phyloP scores from a whole-genome alignment of 2,797 vertebrate genomes.

The Columba guinea region DNA sequence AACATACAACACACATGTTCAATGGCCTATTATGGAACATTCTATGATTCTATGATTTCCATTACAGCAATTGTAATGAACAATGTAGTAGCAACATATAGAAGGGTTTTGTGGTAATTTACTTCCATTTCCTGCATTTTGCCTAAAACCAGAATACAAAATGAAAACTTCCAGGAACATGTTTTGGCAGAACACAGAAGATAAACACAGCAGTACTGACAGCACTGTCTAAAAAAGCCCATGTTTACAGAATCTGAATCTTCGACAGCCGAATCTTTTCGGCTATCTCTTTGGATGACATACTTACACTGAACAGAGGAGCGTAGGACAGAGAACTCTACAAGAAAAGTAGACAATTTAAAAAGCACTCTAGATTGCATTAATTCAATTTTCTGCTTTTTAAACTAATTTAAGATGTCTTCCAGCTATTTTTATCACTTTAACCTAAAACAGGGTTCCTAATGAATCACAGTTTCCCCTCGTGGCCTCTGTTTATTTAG shows the following conservation, averaged over 20 bases:
- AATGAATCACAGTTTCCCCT: slow-evolving; percentile 5
- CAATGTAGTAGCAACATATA: background rate
- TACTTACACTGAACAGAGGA: background rate
- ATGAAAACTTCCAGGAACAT: background rate
- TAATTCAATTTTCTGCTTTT: background rate
- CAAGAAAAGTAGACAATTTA: background rate
- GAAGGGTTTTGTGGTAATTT: background rate
- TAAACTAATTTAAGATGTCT: background rate
- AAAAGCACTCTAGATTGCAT: background rate
- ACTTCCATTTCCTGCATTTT: background rate
- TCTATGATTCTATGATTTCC: background rate
- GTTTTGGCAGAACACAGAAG: background rate
- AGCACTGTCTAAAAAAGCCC: background rate
- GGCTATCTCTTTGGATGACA: background rate
- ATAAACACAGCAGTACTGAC: background rate
- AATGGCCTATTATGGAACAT: background rate
- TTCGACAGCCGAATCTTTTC: background rate
- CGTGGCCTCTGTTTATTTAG: background rate
- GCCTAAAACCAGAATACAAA: slow-evolving; percentile 1
- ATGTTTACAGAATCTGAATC: background rate
- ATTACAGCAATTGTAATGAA: background rate
- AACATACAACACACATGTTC: background rate
- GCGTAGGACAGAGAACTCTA: background rate
- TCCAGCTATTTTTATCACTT: slow-evolving; percentile 39
- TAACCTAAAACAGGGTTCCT: background rate